Conservation (phyloP, 2,888 invertebrate species). For the Ryuthela nishihirai region DNA sequence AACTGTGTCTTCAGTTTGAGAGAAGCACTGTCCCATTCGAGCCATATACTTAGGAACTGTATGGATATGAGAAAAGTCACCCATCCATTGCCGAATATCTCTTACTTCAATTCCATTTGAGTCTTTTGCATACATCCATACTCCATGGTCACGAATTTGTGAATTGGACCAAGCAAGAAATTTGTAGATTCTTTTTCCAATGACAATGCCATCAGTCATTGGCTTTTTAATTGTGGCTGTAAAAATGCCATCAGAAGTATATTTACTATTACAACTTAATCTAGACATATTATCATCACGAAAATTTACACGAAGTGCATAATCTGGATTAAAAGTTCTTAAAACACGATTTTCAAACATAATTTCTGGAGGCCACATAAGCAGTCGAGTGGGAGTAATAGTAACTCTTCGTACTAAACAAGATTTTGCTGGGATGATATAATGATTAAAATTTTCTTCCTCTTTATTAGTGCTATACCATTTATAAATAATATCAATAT, state of each 20-base stretch:
- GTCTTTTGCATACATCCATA: slow-evolving; percentile 39
- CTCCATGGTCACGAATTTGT: slow-evolving; percentile 41
- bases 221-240: background rate
- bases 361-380: slow-evolving; percentile 22
- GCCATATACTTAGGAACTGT: slow-evolving; percentile 41
- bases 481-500: slow-evolving; percentile 1
- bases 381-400: slow-evolving; percentile 12
- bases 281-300: slow-evolving; percentile 27
- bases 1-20: slow-evolving; percentile 28
- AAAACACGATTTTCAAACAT: slow-evolving; percentile 19
- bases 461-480: background rate
- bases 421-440: slow-evolving; percentile 5
- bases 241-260: background rate
- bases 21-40: slow-evolving; percentile 42
- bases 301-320: slow-evolving; percentile 25
- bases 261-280: slow-evolving; percentile 4
- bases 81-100: slow-evolving; percentile 37
- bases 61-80: slow-evolving; percentile 33
- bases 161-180: slow-evolving; percentile 41
- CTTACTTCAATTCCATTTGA: slow-evolving; percentile 19
- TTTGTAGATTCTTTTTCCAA: slow-evolving; percentile 35
- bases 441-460: background rate
- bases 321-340: slow-evolving; percentile 30
- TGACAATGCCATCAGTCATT: slow-evolving; percentile 9
- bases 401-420: slow-evolving; percentile 10